Base-by-base conservation (phyloP, 1,140 invertebrate genomes). In the Nymphalis io region DNA sequence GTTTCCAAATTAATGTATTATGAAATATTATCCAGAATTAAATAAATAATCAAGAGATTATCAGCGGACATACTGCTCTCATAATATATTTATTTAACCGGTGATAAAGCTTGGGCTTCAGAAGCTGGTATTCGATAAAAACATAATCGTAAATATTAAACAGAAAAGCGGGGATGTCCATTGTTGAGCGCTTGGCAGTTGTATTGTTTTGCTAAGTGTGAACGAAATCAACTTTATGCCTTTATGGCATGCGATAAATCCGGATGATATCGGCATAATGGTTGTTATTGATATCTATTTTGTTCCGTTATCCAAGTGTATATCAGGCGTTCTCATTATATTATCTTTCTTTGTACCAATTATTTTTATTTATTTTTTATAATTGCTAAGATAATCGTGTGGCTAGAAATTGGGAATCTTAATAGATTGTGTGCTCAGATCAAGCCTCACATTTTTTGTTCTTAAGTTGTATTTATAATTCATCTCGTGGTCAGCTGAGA, bases 181-280 rank as follows among this genome's bases (percentile, higher is more conserved):
- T 64, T 69, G 67, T 70, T 42, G 62, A 46, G 38, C 40, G 53
- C 15, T 63, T 59, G 53, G 60, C 68, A 57, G 55, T 63, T 51
- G 61, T 63, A 70, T 70, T 70, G 68, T 70, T 65, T 65, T 65
- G 62, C 62, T 64, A 70, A 70, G 68, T 70, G 68, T 65, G 68
- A 64, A 70, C 62, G 68, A 70, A 70, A 70, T 70, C 61, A 64
- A 70, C 60, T 70, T 70, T 70, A 70, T 59, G 64, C 16, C 53
- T 66, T 66, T 66, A 66, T 70, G 57, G 68, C 42, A 38, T 20
- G 20, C 46, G 16, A 70, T 70, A 70, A 70, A 70, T 70, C 60
- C 48, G 33, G 12, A 57, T 55, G 53, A 63, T 70, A 63, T 63
- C 42, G 21, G 60, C 44, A n/a, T 20, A 53, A 39, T 63, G 55